Percentiles rank a stretch among this genome's conserved stretches.
phyloP scores from a whole-genome alignment of 2,113 vertebrate species.

The Aplodontia rufa region DNA sequence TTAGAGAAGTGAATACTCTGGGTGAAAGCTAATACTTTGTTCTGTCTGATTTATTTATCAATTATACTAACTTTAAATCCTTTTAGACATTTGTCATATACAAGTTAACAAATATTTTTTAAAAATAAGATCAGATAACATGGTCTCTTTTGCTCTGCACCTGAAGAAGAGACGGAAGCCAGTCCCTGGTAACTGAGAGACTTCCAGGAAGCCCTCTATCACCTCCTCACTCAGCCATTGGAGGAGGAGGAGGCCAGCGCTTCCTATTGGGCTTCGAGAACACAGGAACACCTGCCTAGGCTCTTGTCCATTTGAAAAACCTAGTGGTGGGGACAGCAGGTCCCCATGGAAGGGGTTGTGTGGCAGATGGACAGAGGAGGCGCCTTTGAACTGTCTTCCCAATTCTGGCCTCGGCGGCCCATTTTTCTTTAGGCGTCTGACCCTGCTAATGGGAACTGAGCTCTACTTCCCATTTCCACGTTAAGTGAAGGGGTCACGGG shows the following conservation, averaged over 20 bases:
- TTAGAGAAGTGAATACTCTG: background rate
- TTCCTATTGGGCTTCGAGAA: background rate
- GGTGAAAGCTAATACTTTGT: background rate
- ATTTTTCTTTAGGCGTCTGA: conserved; percentile 27
- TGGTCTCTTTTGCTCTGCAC: background rate
- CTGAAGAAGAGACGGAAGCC: background rate
- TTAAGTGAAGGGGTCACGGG: conserved; percentile 60
- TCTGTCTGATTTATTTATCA: background rate
- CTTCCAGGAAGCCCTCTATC: background rate
- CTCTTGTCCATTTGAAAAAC: background rate
- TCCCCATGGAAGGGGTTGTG: background rate
- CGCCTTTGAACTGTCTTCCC: background rate
- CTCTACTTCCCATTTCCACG: background rate
- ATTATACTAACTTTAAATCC: background rate
- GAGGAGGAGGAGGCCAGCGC: background rate
- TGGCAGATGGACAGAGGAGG: background rate
- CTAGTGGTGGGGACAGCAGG: background rate
- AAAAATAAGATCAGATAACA: background rate
- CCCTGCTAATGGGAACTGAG: background rate
- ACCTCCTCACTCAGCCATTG: background rate
- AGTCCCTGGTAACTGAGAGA: background rate
- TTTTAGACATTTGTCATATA: background rate
- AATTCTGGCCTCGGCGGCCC: background rate
- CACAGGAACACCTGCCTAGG: background rate
- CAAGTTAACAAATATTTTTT: background rate